A percentile compares a stretch with the other conserved stretches of the same genome.
Evolutionary conservation across 2,113 vertebrate genomes (phyloP).

Genomic region (Gopherus evgoodei): DNA sequence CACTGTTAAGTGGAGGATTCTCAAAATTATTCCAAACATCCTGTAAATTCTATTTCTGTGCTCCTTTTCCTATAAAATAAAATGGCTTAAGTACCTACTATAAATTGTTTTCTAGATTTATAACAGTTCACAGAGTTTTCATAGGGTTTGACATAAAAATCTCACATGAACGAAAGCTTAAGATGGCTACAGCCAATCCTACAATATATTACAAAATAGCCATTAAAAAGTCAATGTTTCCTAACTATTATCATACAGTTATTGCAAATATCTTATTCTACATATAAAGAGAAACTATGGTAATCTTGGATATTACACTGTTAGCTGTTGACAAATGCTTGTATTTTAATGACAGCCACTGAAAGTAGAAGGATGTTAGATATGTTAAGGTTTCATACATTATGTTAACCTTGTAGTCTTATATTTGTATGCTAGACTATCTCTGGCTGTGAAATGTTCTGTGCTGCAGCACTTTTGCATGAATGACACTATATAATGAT

Average conservation of each 20-base stretch:
- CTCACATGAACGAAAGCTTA: conserved; percentile 58
- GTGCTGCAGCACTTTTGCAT: conserved; percentile 38
- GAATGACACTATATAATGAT: conserved; percentile 52
- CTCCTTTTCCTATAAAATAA: conserved; percentile 64
- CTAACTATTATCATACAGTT: neutral
- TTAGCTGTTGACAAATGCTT: neutral
- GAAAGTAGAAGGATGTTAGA: neutral
- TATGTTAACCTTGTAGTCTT: conserved; percentile 5
- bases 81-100: conserved; percentile 51
- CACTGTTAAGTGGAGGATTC: conserved; percentile 14
- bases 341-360: neutral
- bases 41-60: conserved; percentile 65
- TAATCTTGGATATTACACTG: neutral
- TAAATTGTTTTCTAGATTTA: conserved; percentile 59
- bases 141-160: conserved; percentile 65
- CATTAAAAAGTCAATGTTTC: neutral
- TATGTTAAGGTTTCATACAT: neutral
- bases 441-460: neutral
- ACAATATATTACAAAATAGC: neutral
- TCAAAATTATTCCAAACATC: conserved; percentile 59
- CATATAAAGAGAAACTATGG: neutral
- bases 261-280: neutral
- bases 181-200: neutral
- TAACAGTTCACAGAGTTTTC: conserved; percentile 64
- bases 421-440: neutral